Conservation (phyloP, 1,140 invertebrate genomes). For the Galendromus occidentalis region DNA sequence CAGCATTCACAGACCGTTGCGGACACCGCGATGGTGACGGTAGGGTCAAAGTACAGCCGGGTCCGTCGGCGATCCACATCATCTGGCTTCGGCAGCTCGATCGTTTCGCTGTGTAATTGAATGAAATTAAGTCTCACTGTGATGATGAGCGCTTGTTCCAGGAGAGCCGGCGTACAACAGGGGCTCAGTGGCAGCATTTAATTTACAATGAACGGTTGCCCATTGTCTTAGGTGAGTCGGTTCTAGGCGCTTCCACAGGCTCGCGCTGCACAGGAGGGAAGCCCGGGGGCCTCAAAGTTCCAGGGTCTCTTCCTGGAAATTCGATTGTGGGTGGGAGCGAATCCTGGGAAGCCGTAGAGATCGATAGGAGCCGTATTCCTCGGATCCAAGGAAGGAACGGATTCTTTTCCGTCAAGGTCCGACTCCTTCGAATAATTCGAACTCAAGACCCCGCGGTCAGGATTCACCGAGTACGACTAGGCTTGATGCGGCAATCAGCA, state of each 20-base stretch:
- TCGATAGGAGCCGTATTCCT: too few relatives aligned
- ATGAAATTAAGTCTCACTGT: conserved; percentile 74
- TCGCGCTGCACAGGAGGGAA: too few relatives aligned
- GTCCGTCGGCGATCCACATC: conserved; percentile 24
- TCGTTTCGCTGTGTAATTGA: conserved; percentile 39
- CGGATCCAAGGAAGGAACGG: background rate
- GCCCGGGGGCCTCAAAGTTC: too few relatives aligned
- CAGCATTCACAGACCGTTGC: too few relatives aligned
- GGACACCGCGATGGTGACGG: conserved; percentile 29
- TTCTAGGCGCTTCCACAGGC: too few relatives aligned
- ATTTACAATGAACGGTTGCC: conserved; percentile 69
- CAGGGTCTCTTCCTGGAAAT: too few relatives aligned
- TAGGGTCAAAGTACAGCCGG: conserved; percentile 22
- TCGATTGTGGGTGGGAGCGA: too few relatives aligned
- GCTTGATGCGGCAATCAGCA: conserved; percentile 54
- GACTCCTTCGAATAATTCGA: conserved; percentile 16
- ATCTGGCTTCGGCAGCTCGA: conserved; percentile 38
- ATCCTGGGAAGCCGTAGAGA: too few relatives aligned
- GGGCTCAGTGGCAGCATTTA: conserved; percentile 68
- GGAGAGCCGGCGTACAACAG: conserved; percentile 52
- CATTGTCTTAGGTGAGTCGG: conserved; percentile 40
- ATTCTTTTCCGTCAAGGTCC: background rate
- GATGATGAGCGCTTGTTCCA: conserved; percentile 78
- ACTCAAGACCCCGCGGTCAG: conserved; percentile 16
- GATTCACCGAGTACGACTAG: conserved; percentile 31